Evolutionary conservation across 1,140 invertebrate species (phyloP).

Genomic region (Aphelenchoides avenae): DNA sequence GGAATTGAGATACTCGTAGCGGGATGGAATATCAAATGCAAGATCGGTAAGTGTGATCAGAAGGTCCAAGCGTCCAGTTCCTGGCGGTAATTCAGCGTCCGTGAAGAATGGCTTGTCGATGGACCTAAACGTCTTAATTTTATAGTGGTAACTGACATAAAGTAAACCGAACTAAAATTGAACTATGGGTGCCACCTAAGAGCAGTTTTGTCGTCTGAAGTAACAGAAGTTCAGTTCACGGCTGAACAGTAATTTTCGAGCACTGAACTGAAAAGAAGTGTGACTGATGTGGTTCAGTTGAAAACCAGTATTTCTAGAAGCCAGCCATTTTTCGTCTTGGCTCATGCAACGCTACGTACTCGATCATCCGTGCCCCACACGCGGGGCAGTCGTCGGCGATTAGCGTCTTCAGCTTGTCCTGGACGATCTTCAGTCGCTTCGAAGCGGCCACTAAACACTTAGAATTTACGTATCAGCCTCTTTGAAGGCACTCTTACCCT

Average conservation of each 20-base stretch:
- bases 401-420: not conserved
- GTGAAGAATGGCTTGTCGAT: constrained; percentile 80
- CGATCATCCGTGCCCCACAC: constrained; percentile 61
- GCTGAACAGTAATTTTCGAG: no score
- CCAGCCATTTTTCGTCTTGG: no score
- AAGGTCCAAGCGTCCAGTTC: constrained; percentile 73
- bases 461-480: constrained; percentile 1
- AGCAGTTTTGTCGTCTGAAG: constrained; percentile 8
- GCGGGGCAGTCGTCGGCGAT: not conserved
- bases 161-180: constrained; percentile 62
- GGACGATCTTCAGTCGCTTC: not conserved
- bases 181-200: constrained; percentile 19
- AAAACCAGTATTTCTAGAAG: no score
- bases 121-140: no score
- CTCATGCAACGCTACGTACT: constrained; percentile 43
- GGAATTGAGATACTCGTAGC: no score
- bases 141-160: no score
- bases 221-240: constrained; percentile 7
- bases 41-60: no score
- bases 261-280: no score
- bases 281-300: no score
- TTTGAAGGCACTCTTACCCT: not conserved
- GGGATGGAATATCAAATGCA: no score
- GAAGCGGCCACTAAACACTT: no score
- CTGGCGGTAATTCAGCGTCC: constrained; percentile 75